Evolutionary conservation across 1,140 invertebrate species (phyloP).

Genomic region (Dolichoris vasculosae): DNA sequence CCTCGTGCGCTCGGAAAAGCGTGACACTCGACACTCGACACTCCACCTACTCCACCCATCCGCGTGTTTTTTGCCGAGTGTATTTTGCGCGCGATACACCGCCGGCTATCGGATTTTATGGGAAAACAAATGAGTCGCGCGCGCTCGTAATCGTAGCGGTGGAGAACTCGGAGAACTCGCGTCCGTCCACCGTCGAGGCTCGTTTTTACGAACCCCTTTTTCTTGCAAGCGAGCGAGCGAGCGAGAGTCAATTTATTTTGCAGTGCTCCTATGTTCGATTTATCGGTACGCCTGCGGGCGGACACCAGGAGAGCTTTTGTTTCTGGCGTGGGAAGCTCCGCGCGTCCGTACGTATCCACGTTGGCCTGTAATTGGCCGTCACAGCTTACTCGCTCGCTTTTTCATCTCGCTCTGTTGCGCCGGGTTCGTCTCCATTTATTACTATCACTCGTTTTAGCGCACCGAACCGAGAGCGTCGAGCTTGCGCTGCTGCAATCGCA

Average conservation of each 20-base stretch:
- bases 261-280: conserved; percentile 58
- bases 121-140: conserved; percentile 61
- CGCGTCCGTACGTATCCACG: not conserved
- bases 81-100: conserved; percentile 15
- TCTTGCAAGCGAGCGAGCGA: not conserved
- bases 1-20: conserved; percentile 24
- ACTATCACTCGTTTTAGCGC: conserved; percentile 18
- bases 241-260: conserved; percentile 61
- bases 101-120: conserved; percentile 62
- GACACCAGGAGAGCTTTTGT: conserved; percentile 40
- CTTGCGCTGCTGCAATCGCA: not conserved
- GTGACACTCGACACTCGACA: conserved; percentile 34
- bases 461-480: not conserved
- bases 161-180: no score
- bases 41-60: not conserved
- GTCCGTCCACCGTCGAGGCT: not conserved
- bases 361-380: conserved; percentile 41
- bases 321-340: conserved; percentile 40
- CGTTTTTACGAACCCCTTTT: conserved; percentile 5
- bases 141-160: conserved; percentile 57
- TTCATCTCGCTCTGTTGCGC: not conserved
- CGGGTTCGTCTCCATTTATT: conserved; percentile 32
- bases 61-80: conserved; percentile 33
- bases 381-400: conserved; percentile 9
- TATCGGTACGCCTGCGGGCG: conserved; percentile 34